Evolutionary conservation across 2,888 invertebrate genomes (phyloP).

Genomic region (Geophilus truncorum): DNA sequence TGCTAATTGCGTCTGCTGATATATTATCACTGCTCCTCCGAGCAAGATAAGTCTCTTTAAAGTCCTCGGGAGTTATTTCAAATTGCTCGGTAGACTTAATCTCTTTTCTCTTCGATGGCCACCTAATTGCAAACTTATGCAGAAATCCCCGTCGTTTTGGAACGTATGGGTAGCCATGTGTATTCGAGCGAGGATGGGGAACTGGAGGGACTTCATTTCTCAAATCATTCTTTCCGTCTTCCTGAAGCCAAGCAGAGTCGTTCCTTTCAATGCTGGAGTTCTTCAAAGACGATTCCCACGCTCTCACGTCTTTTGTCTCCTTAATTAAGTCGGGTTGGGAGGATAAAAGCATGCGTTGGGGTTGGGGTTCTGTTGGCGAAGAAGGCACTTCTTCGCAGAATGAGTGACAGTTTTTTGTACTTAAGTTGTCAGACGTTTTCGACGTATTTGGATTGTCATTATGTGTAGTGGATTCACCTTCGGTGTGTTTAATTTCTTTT

Average conservation of each 20-base stretch:
- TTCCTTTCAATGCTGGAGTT: neutral
- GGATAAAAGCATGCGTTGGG: slow-evolving; percentile 1
- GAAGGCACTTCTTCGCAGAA: neutral
- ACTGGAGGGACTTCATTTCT: neutral
- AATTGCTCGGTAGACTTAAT: slow-evolving; percentile 36
- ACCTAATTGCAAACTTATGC: slow-evolving; percentile 42
- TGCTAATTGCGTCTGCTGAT: neutral
- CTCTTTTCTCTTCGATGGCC: slow-evolving; percentile 41
- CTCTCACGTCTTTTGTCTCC: slow-evolving; percentile 38
- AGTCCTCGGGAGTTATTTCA: slow-evolving; percentile 42
- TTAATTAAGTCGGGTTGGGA: slow-evolving; percentile 40
- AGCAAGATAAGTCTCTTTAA: slow-evolving; percentile 41
- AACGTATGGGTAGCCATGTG: slow-evolving; percentile 30
- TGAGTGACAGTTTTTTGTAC: neutral
- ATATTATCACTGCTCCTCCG: neutral
- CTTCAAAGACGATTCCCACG: neutral
- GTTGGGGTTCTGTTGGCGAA: neutral
- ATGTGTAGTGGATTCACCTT: neutral
- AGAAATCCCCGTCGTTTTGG: slow-evolving; percentile 43
- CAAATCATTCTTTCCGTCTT: slow-evolving; percentile 27
- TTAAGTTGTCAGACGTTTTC: neutral
- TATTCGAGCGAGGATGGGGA: neutral
- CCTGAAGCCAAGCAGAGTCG: slow-evolving; percentile 28
- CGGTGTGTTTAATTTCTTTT: neutral
- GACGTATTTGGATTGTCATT: neutral